Conservation (phyloP, 2,888 invertebrate genomes). For the Trichogramma dendrolimi region DNA sequence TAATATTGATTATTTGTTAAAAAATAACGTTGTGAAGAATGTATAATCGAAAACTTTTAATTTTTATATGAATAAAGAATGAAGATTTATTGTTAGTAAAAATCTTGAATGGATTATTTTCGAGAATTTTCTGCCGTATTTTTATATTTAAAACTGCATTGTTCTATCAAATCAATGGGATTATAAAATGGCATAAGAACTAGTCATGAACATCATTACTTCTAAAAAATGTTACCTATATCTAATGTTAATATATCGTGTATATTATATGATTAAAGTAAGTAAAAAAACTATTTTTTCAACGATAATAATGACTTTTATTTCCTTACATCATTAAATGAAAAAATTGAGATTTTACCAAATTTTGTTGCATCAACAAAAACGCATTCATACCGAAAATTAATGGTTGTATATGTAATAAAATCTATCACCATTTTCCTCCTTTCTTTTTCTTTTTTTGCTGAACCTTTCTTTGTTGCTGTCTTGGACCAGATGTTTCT, state of each 20-base stretch:
- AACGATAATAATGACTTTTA: slow-evolving; percentile 24
- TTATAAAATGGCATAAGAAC: slow-evolving; percentile 42
- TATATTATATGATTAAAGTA: slow-evolving; percentile 31
- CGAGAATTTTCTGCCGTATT: slow-evolving; percentile 37
- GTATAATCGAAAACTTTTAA: neutral
- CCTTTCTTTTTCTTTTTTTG: slow-evolving; percentile 71
- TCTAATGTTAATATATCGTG: slow-evolving; percentile 41
- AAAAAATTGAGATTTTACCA: too few species aligned
- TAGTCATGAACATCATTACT: slow-evolving; percentile 41
- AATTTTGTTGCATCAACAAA: neutral
- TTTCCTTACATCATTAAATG: neutral
- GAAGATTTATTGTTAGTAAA: slow-evolving; percentile 7
- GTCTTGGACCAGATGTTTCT: slow-evolving; percentile 60
- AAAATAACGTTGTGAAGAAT: too few species aligned
- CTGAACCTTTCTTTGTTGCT: slow-evolving; percentile 68
- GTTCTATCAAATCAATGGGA: slow-evolving; percentile 35
- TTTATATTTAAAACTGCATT: slow-evolving; percentile 48
- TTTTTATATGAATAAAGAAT: neutral
- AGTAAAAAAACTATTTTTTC: slow-evolving; percentile 45
- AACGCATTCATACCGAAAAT: neutral
- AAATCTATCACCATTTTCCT: slow-evolving; percentile 52
- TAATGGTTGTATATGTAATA: neutral
- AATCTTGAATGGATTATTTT: neutral
- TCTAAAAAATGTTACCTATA: slow-evolving; percentile 44
- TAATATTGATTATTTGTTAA: too few species aligned